Percentiles rank a stretch among this genome's conserved stretches.
Conservation (phyloP, 2,888 invertebrate genomes). For the Phania funesta region DNA sequence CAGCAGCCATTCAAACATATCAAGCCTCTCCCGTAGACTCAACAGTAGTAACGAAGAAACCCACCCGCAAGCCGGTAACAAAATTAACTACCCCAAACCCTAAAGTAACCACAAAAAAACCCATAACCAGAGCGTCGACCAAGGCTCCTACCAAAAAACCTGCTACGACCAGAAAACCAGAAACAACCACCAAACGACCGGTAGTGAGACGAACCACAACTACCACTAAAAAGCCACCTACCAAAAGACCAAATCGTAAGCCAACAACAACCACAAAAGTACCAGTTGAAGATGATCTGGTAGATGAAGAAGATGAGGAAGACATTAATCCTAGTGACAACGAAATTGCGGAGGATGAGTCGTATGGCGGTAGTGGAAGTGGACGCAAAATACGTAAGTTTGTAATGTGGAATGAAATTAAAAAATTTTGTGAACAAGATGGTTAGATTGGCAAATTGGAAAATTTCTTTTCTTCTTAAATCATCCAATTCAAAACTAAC, state of each 20-base stretch:
- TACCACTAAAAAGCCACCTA: conserved; percentile 80
- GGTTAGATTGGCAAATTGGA: conserved; percentile 65
- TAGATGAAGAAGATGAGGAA: conserved; percentile 77
- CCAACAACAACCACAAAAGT: conserved; percentile 74
- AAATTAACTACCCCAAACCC: conserved; percentile 70
- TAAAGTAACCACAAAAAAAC: conserved; percentile 73
- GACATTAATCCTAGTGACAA: conserved; percentile 76
- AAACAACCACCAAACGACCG: conserved; percentile 74
- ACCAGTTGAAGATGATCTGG: conserved; percentile 74
- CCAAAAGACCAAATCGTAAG: conserved; percentile 75
- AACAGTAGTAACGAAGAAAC: conserved; percentile 70
- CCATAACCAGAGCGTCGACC: conserved; percentile 73
- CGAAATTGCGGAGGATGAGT: conserved; percentile 73
- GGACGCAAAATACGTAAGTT: conserved; percentile 80
- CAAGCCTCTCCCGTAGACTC: conserved; percentile 64
- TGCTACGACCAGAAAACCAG: conserved; percentile 55
- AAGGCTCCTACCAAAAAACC: conserved; percentile 73
- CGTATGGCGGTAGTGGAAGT: conserved; percentile 71
- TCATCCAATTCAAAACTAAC: conserved; percentile 60
- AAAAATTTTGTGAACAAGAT: conserved; percentile 58
- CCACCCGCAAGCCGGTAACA: conserved; percentile 77
- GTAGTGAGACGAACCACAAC: conserved; percentile 75
- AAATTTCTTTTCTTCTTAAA: conserved; percentile 67
- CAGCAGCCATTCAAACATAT: conserved; percentile 71
- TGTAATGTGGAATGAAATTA: conserved; percentile 33